phyloP scores from a whole-genome alignment of 2,888 invertebrate genomes.

The Ecliptopera silaceata region DNA sequence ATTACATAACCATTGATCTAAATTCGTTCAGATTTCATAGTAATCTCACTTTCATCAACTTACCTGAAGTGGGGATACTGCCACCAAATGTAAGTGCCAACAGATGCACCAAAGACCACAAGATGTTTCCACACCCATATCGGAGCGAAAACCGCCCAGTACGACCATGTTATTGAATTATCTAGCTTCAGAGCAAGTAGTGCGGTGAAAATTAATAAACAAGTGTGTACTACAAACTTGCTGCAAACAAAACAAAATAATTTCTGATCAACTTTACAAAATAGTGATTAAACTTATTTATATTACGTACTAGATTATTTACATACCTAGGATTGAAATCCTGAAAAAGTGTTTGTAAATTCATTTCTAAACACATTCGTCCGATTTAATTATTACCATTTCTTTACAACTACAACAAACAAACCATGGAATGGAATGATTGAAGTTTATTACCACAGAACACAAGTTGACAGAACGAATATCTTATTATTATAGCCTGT shows the following conservation, averaged over 20 bases:
- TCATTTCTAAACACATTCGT: slow-evolving; percentile 86
- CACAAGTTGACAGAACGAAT: neutral
- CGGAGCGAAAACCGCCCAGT: slow-evolving; percentile 97
- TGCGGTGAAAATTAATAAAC: slow-evolving; percentile 94
- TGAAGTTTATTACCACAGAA: no score
- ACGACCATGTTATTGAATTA: slow-evolving; percentile 94
- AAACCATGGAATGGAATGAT: neutral
- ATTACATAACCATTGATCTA: no score
- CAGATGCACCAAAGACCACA: slow-evolving; percentile 94
- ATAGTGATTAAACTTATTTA: no score
- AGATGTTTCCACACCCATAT: slow-evolving; percentile 99
- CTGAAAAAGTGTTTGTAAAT: slow-evolving; percentile 93
- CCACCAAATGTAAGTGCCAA: slow-evolving; percentile 98
- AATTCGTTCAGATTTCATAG: no score
- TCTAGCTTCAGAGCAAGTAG: slow-evolving; percentile 96
- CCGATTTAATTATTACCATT: slow-evolving; percentile 49
- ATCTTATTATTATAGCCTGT: no score
- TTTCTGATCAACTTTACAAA: slow-evolving; percentile 15
- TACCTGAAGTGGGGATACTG: slow-evolving; percentile 97
- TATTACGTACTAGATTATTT: neutral
- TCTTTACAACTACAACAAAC: slow-evolving; percentile 36
- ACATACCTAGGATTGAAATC: slow-evolving; percentile 95
- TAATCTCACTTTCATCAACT: slow-evolving; percentile 28
- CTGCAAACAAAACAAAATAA: slow-evolving; percentile 86
- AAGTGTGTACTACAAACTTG: slow-evolving; percentile 98